These are phyloP conservation scores for Pseudomyrmex flavicornis DNA, from an alignment of 1,140 invertebrate genomes.

Conservation along the genomic window DNA sequence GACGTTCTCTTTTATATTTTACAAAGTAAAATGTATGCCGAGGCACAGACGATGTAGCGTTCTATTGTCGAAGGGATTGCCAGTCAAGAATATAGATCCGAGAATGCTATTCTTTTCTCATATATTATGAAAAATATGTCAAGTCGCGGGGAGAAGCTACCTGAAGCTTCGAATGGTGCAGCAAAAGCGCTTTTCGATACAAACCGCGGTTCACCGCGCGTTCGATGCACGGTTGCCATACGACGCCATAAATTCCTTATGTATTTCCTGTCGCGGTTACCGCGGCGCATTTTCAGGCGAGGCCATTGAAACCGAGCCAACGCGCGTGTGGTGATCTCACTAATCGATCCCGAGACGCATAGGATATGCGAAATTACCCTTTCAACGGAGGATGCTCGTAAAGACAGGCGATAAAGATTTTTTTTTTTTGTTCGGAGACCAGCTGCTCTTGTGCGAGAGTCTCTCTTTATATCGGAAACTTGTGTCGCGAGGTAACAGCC, in stretches of 20 bases:
- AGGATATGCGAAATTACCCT: slow-evolving; percentile 64
- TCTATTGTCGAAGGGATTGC: slow-evolving; percentile 21
- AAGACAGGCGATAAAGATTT: slow-evolving; percentile 44
- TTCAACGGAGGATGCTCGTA: slow-evolving; percentile 65
- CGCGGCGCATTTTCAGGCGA: slow-evolving; percentile 55
- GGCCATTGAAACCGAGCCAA: slow-evolving; percentile 52
- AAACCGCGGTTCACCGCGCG: slow-evolving; percentile 65
- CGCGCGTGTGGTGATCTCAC: slow-evolving; percentile 66
- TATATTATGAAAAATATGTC: slow-evolving; percentile 33
- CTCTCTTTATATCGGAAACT: slow-evolving; percentile 22
- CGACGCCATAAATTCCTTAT: slow-evolving; percentile 73
- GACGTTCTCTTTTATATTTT: background rate
- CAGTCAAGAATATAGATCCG: slow-evolving; percentile 1
- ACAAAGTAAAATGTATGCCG: background rate
- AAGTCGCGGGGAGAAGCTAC: slow-evolving; percentile 9
- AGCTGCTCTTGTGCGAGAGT: background rate
- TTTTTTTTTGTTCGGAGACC: background rate
- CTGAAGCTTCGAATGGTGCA: background rate
- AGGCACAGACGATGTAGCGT: background rate
- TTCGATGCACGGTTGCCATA: slow-evolving; percentile 60
- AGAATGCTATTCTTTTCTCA: background rate
- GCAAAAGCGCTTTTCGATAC: slow-evolving; percentile 60
- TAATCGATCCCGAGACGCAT: slow-evolving; percentile 66
- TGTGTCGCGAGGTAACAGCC: slow-evolving; percentile 17
- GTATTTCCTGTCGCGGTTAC: slow-evolving; percentile 75